A percentile compares a stretch with the other conserved stretches of the same genome.
phyloP scores from a whole-genome alignment of 2,888 invertebrate genomes.

The Eucriotettix oculatus region DNA sequence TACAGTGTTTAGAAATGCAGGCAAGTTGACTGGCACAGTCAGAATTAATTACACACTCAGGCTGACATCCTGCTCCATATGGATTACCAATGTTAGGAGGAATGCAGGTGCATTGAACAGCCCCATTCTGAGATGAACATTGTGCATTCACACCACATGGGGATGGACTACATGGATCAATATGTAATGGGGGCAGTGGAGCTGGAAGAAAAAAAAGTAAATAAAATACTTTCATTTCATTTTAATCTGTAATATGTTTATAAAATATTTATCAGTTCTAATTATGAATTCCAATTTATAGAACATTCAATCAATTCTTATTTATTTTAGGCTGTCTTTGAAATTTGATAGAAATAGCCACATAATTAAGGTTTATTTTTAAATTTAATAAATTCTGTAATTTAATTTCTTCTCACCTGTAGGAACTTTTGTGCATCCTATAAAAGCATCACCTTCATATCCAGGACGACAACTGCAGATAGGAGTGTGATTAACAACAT shows the following conservation, averaged over 20 bases:
- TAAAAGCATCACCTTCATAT: slow-evolving; percentile 69
- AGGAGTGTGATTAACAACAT: slow-evolving; percentile 63
- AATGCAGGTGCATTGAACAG: slow-evolving; percentile 65
- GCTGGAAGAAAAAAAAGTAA: too few species aligned
- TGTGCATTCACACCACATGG: slow-evolving; percentile 76
- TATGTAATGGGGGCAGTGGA: slow-evolving; percentile 11
- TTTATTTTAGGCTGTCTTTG: too few species aligned
- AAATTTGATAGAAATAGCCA: too few species aligned
- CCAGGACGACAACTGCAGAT: slow-evolving; percentile 63
- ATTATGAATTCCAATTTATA: too few species aligned
- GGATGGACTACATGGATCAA: slow-evolving; percentile 55
- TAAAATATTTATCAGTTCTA: too few species aligned
- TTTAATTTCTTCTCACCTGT: slow-evolving; percentile 21
- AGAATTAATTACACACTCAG: slow-evolving; percentile 67
- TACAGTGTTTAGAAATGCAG: slow-evolving; percentile 68
- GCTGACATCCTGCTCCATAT: slow-evolving; percentile 66
- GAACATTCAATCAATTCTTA: too few species aligned
- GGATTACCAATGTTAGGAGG: slow-evolving; percentile 80
- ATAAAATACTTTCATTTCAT: too few species aligned
- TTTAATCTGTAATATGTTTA: too few species aligned
- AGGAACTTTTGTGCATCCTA: slow-evolving; percentile 49
- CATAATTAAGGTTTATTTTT: too few species aligned
- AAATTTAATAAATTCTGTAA: too few species aligned
- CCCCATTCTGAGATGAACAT: slow-evolving; percentile 50
- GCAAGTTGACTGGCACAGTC: slow-evolving; percentile 63